Evolutionary conservation across 2,113 vertebrate genomes (phyloP).

Genomic region (Cyanistes caeruleus): DNA sequence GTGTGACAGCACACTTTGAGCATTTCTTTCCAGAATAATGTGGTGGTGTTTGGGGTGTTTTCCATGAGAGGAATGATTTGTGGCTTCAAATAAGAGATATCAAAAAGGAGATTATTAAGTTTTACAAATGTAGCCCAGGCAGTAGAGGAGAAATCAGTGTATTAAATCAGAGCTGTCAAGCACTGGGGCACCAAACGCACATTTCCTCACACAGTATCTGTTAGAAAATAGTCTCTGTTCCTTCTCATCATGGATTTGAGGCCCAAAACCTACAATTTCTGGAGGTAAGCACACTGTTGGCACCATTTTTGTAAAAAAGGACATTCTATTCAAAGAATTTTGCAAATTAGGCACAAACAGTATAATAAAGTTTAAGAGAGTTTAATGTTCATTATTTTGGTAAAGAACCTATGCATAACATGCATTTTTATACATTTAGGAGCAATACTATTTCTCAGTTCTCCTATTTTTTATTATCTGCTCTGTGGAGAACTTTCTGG

Average conservation of each 20-base stretch:
- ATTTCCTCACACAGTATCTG: neutral
- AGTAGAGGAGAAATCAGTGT: neutral
- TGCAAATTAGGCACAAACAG: neutral
- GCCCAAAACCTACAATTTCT: neutral
- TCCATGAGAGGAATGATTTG: neutral
- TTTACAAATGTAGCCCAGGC: neutral
- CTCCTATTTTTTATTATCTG: neutral
- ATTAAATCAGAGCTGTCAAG: neutral
- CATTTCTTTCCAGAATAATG: neutral
- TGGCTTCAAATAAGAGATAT: neutral
- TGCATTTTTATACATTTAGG: neutral
- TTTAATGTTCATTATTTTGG: neutral
- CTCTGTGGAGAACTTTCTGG: neutral
- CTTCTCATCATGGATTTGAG: neutral
- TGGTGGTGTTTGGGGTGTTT: neutral
- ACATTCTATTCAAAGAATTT: neutral
- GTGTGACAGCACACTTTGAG: neutral
- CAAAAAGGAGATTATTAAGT: neutral
- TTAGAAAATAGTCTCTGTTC: neutral
- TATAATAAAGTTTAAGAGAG: neutral
- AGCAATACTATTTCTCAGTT: neutral
- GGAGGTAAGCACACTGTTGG: neutral
- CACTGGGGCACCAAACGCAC: neutral
- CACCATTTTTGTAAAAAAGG: neutral
- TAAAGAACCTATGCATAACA: neutral